Evolutionary conservation across 2,797 vertebrate genomes (phyloP).

Genomic region (Myiotriccus ornatus): DNA sequence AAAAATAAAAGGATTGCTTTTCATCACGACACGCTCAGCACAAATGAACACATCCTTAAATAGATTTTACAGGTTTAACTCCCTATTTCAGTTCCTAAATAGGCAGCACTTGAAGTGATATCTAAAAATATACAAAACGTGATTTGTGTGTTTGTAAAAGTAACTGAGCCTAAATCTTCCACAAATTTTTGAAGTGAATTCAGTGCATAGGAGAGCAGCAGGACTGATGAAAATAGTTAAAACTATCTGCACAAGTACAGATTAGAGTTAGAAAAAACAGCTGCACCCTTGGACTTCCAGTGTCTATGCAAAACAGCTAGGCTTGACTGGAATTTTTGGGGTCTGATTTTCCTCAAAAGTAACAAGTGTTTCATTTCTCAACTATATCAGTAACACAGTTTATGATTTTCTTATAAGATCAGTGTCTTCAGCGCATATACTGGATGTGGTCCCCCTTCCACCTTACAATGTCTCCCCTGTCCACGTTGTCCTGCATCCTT

Average conservation of each 20-base stretch:
- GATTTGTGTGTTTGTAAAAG: background rate
- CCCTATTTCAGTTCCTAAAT: background rate
- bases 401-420: background rate
- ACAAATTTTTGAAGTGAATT: background rate
- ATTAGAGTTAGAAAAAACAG: background rate
- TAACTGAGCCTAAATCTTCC: background rate
- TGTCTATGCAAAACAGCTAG: background rate
- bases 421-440: background rate
- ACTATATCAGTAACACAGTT: background rate
- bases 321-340: background rate
- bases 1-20: background rate
- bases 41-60: background rate
- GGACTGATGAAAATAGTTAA: background rate
- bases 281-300: background rate
- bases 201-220: background rate
- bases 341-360: background rate
- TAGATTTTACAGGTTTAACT: background rate
- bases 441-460: background rate
- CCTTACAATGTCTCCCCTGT: background rate
- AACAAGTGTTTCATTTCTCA: background rate
- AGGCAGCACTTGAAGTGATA: background rate
- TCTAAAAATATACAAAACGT: background rate
- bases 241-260: background rate
- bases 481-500: background rate
- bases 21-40: background rate